phyloP scores from a whole-genome alignment of 2,797 vertebrate genomes.

The Chiloscyllium punctatum region DNA sequence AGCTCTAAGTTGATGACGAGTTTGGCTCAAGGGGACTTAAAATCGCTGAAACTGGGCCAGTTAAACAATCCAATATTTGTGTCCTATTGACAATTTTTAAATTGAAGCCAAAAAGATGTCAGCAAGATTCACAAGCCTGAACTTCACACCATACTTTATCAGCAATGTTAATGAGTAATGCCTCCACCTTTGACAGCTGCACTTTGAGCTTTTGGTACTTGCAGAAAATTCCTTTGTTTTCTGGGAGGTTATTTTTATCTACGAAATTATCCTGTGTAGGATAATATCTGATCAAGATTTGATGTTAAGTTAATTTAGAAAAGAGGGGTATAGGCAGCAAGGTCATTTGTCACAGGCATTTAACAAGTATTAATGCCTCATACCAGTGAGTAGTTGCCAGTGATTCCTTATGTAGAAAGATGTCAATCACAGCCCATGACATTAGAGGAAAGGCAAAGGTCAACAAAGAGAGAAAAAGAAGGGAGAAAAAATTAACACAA shows the following conservation, averaged over 20 bases:
- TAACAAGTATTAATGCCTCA: not conserved
- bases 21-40: not conserved
- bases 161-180: not conserved
- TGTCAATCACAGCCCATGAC: not conserved
- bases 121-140: not conserved
- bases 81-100: not conserved
- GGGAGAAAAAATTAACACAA: not conserved
- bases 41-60: not conserved
- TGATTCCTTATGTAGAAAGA: not conserved
- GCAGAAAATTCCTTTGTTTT: not conserved
- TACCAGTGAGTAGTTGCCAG: not conserved
- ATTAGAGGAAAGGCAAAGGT: not conserved
- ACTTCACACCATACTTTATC: conserved; percentile 1
- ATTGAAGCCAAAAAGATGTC: conserved; percentile 2
- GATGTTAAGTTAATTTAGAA: not conserved
- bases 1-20: too few relatives aligned
- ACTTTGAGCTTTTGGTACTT: not conserved
- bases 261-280: not conserved
- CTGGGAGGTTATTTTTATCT: not conserved
- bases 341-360: not conserved
- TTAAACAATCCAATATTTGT: conserved; percentile 8
- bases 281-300: not conserved
- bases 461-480: not conserved
- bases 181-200: not conserved
- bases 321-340: not conserved